Base-by-base conservation (phyloP, 2,797 vertebrate species). In the Rousettus madagascariensis region DNA sequence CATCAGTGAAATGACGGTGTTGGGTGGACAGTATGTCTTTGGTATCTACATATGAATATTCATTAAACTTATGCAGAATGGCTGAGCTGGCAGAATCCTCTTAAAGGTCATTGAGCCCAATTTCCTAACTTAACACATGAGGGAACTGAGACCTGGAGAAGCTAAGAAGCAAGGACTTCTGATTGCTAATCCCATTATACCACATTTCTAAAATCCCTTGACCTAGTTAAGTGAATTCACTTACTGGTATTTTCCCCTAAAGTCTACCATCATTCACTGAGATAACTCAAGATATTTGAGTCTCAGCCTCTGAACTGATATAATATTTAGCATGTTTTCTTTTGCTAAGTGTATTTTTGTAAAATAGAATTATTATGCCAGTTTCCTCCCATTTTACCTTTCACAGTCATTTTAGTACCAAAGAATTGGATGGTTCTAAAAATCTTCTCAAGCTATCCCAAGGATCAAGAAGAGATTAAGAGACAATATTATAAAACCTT, bases 281-380 rank as follows among this genome's bases (percentile, higher is more conserved):
- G 69, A 80, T 46, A 94, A 74, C 75, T 86, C 49, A 16, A 72
- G 95, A 84, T 93, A 91, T 84, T 96, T 97, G 86, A 89, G 57
- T 95, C 55, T 96, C 89, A 63, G 0, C 88, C 57, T n/a, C 55
- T 96, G 55, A 97, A 78, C 83, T 95, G 95, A 94, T 94, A 94
- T 93, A 96, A 95, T 69, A 94, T 95, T 96, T 93, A 91, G 38
- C 65, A 46, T 68, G 55, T 71, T 93, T 89, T 89, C 78, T 88
- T 92, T 75, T 26, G 26, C 20, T 90, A 74, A 93, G 49, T 63
- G 3, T 93, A 65, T 91, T 93, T 97, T 94, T 71, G 46, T 94
- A 89, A 92, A 90, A 82, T 79, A 86, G 65, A 86, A 88, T 94
- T 90, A 71, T 59, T 77, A 86, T 85, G n/a, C 72, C 66, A 78